phyloP scores from a whole-genome alignment of 1,140 invertebrate species.

The Ostrea edulis region DNA sequence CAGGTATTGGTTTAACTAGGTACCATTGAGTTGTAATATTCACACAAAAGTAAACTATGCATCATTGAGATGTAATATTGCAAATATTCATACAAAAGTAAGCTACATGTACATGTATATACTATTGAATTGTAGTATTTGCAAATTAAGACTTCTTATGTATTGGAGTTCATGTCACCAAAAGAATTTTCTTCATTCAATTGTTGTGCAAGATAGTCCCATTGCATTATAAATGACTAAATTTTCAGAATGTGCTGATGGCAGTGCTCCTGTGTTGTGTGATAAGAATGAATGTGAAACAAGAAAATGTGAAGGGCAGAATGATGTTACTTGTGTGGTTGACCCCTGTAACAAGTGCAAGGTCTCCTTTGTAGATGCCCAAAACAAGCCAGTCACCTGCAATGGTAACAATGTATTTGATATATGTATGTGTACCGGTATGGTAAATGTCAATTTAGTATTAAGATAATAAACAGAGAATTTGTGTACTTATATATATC shows the following conservation, averaged over 20 bases:
- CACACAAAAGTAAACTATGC: too few species aligned
- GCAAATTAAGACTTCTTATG: not conserved
- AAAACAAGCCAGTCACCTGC: constrained; percentile 43
- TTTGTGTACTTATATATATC: too few species aligned
- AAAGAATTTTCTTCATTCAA: not conserved
- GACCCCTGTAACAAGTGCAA: constrained; percentile 56
- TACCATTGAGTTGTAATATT: not conserved
- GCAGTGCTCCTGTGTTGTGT: constrained; percentile 44
- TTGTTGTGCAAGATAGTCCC: not conserved
- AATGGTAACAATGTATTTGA: constrained; percentile 18
- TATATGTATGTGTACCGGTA: not conserved
- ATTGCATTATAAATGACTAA: not conserved
- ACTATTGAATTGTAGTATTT: not conserved
- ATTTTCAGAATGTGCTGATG: constrained; percentile 50
- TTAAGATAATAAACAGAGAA: not conserved
- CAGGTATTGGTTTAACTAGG: not conserved
- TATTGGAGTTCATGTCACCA: not conserved
- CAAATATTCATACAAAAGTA: too few species aligned
- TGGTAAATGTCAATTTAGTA: not conserved
- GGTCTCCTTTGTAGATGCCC: constrained; percentile 42
- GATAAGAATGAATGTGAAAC: constrained; percentile 41
- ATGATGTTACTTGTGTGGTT: constrained; percentile 46
- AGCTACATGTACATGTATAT: not conserved
- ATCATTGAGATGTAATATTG: too few species aligned
- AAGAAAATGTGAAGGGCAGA: constrained; percentile 15